phyloP scores from a whole-genome alignment of 2,113 vertebrate species.

The Thunnus maccoyii region DNA sequence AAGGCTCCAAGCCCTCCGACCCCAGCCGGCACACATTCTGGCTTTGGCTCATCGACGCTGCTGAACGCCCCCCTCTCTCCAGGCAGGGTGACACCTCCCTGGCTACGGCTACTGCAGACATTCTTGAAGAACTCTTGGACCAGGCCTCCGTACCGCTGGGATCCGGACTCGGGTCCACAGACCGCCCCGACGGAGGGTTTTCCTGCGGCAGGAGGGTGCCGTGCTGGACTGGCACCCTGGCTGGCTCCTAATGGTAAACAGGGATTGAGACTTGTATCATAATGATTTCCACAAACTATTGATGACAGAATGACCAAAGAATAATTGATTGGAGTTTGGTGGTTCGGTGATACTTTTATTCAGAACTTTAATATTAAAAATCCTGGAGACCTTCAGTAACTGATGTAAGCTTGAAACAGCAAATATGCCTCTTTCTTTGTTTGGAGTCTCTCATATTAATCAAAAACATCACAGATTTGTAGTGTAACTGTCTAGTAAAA shows the following conservation, averaged over 20 bases:
- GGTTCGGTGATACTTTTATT: too few relatives aligned
- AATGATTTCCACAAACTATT: neutral
- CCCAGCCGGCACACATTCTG: slow-evolving; percentile 72
- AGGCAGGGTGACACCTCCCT: slow-evolving; percentile 29
- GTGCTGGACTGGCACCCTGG: slow-evolving; percentile 74
- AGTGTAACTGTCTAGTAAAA: too few relatives aligned
- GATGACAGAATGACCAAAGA: neutral
- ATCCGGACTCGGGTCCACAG: slow-evolving; percentile 78
- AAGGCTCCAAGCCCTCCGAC: slow-evolving; percentile 67
- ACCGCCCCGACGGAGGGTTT: slow-evolving; percentile 74
- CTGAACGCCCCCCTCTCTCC: slow-evolving; percentile 68
- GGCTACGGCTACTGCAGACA: slow-evolving; percentile 86
- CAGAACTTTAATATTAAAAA: too few relatives aligned
- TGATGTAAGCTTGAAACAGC: too few relatives aligned
- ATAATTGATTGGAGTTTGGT: neutral
- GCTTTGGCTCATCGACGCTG: slow-evolving; percentile 86
- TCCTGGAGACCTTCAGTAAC: too few relatives aligned
- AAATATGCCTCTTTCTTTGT: too few relatives aligned
- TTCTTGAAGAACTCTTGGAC: slow-evolving; percentile 95
- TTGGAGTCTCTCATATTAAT: too few relatives aligned
- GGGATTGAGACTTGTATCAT: neutral
- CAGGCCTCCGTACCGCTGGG: slow-evolving; percentile 88
- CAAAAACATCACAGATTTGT: neutral
- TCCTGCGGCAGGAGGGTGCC: slow-evolving; percentile 77
- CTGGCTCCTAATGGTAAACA: slow-evolving; percentile 42